Evolutionary conservation across 1,140 invertebrate genomes (phyloP).

Genomic region (Drosophila subpulchrella): DNA sequence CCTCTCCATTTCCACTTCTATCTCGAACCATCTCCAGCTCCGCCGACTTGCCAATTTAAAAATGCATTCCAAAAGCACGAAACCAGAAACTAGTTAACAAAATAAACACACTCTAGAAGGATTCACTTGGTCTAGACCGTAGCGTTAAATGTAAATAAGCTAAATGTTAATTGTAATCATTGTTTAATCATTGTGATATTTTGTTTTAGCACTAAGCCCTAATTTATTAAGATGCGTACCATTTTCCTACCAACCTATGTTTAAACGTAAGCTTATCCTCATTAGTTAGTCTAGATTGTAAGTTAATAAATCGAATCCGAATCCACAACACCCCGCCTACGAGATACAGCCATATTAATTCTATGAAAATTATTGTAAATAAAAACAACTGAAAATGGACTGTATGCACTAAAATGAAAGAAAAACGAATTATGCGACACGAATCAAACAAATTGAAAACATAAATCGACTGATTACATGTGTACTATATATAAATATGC

Average conservation of each 20-base stretch:
- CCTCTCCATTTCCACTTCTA: slow-evolving; percentile 13
- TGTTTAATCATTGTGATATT: slow-evolving; percentile 81
- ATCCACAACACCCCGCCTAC: slow-evolving; percentile 24
- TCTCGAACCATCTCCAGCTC: slow-evolving; percentile 20
- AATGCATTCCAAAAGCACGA: slow-evolving; percentile 80
- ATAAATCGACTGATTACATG: slow-evolving; percentile 80
- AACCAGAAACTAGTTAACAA: slow-evolving; percentile 73
- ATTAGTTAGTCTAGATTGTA: slow-evolving; percentile 67
- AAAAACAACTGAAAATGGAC: slow-evolving; percentile 31
- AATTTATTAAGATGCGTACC: slow-evolving; percentile 57
- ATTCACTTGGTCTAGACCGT: slow-evolving; percentile 26
- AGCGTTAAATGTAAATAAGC: slow-evolving; percentile 56
- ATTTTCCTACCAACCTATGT: slow-evolving; percentile 42
- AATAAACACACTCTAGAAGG: slow-evolving; percentile 23
- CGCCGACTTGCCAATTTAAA: slow-evolving; percentile 54
- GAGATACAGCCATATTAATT: slow-evolving; percentile 74
- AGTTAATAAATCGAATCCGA: slow-evolving; percentile 54
- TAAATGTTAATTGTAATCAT: slow-evolving; percentile 63
- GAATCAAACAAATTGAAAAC: slow-evolving; percentile 40
- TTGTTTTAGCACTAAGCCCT: slow-evolving; percentile 67
- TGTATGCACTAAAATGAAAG: slow-evolving; percentile 29
- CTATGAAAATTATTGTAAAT: slow-evolving; percentile 60
- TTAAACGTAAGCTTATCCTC: slow-evolving; percentile 64
- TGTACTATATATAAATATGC: slow-evolving; percentile 64
- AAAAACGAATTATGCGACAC: slow-evolving; percentile 32